phyloP scores from a whole-genome alignment of 35 echinoderm and acorn worm genomes.

The Amphiura filiformis region DNA sequence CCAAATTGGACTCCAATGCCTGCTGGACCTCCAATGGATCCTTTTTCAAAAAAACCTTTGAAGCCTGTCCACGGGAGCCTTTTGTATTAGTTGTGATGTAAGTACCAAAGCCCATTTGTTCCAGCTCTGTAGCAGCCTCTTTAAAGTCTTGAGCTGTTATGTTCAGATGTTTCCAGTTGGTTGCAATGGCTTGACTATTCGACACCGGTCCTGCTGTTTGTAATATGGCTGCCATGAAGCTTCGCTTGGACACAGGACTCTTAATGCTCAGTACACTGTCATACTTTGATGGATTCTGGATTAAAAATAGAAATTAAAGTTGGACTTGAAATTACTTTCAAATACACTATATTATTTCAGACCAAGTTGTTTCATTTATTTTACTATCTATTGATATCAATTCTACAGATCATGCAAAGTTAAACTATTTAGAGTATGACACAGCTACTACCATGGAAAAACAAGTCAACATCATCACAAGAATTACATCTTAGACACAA shows the following conservation, averaged over 20 bases:
- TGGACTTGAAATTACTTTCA: too few relatives aligned
- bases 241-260: neutral
- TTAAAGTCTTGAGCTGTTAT: neutral
- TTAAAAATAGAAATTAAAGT: too few relatives aligned
- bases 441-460: too few relatives aligned
- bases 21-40: neutral
- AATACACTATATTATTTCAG: too few relatives aligned
- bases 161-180: neutral
- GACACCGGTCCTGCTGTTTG: neutral
- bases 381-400: too few relatives aligned
- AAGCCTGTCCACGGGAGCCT: neutral
- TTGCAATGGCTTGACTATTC: neutral
- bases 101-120: neutral
- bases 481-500: too few relatives aligned
- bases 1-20: neutral
- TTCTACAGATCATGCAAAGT: too few relatives aligned
- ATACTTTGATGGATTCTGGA: too few relatives aligned
- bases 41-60: neutral
- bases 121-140: neutral
- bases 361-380: too few relatives aligned
- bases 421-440: too few relatives aligned
- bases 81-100: neutral
- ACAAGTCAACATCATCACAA: too few relatives aligned
- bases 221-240: neutral
- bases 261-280: neutral